Base-by-base conservation (phyloP, 1,140 invertebrate genomes). In the Ganaspis sp. region DNA sequence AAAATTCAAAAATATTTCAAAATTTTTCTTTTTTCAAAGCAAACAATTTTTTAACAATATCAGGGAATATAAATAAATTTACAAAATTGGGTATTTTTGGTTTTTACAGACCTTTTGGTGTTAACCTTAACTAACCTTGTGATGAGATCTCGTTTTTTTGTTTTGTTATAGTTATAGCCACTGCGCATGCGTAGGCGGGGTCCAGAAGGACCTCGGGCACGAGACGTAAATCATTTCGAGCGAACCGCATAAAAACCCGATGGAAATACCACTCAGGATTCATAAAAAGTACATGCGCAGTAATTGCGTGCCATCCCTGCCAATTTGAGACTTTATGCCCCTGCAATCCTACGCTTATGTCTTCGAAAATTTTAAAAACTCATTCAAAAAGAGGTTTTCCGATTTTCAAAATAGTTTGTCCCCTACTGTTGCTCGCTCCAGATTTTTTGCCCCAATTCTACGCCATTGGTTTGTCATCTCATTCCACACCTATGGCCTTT, bases 201-300 rank as follows among this genome's bases (percentile, higher is more conserved):
- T 64, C 54, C 54, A 21, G 54, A 64, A 64, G 12, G 54, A 64
- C 54, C 54, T 64, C 54, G 54, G 54, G 54, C 54, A 64, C 54
- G 4, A 26, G 23, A 64, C 54, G 54, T 64, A 64, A 64, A 64
- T 64, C 54, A 64, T 64, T 64, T 64, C 9, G 54, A 64, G 23
- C 23, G 54, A 26, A 64, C 54, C 54, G 54, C 21, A 64, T 64
- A 64, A 64, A 64, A 64, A 26, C 23, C 54, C 21, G 0, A 64
- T 64, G 54, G 54, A 64, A 29, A 26, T 64, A 64, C 54, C 11
- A 23, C 23, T 26, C 54, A 23, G 23, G 54, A 26, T 64, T 64
- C 54, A 64, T 64, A 64, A 64, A 64, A 64, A 64, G 21, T 26
- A 11, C 26, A 12, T 15, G 15, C 54, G 21, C 54, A 26, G 23